These are phyloP conservation scores for Rhamnusium bicolor DNA, from an alignment of 2,888 invertebrate genomes.

Conservation along the genomic window DNA sequence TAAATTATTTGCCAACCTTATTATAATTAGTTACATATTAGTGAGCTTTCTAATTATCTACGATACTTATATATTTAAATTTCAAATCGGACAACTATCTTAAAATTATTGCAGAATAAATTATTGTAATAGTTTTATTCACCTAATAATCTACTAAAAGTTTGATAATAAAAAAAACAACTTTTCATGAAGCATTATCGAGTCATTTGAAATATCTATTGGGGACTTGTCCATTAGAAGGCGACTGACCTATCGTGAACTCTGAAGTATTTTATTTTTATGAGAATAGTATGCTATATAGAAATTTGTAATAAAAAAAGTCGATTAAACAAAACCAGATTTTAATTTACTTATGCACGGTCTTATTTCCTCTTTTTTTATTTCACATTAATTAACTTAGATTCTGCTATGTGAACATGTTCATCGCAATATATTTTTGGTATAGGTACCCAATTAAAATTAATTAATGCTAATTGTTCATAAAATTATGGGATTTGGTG, in stretches of 20 bases:
- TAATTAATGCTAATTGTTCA: constrained; percentile 27
- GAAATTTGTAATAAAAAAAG: constrained; percentile 18
- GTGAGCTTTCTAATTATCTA: constrained; percentile 20
- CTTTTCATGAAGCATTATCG: background rate
- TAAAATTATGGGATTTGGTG: background rate
- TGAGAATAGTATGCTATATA: constrained; percentile 22
- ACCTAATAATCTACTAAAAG: constrained; percentile 19
- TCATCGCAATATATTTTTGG: constrained; percentile 12
- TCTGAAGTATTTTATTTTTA: constrained; percentile 20
- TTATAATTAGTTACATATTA: constrained; percentile 18
- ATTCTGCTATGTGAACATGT: constrained; percentile 21
- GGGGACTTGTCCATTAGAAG: constrained; percentile 25
- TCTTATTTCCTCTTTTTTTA: constrained; percentile 21
- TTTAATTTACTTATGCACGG: constrained; percentile 19
- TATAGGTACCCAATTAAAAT: constrained; percentile 30
- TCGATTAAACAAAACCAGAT: constrained; percentile 28
- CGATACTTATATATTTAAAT: constrained; percentile 21
- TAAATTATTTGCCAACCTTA: constrained; percentile 15
- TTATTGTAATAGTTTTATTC: constrained; percentile 14
- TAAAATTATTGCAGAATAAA: constrained; percentile 9
- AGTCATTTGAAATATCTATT: constrained; percentile 9
- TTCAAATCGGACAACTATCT: constrained; percentile 15
- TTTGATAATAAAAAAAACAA: background rate
- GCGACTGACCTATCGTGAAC: constrained; percentile 30
- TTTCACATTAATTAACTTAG: constrained; percentile 22